Evolutionary conservation across 2,113 vertebrate genomes (phyloP), one percentile per base, ranked within the genome.

Genomic region (Microtus richardsoni): DNA sequence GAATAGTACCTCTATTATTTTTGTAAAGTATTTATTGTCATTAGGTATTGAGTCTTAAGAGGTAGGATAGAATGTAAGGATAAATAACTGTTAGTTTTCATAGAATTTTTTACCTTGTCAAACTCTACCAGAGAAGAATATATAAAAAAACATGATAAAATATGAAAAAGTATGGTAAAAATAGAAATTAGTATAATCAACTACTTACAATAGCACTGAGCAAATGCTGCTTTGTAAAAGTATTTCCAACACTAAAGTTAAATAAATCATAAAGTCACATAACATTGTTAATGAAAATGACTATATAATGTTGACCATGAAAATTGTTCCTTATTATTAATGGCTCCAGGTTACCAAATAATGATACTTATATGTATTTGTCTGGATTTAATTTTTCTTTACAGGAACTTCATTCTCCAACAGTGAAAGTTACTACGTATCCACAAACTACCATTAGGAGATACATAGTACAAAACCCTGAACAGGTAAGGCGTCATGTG

Each of bases 11-110:
- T 98, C 98, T 98, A 96, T 99, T 99, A 99, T 99, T 99, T 99
- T 99, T 99, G 98, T 99, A 99, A 99, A 99, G 98, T 99, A 99
- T 99, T 99, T 99, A 99, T 99, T 99, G 98, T 98, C 98, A 98
- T 98, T 98, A 97, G 97, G 97, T 98, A 95, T 98, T 97, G 64
- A 96, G 95, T 91, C 98, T 66, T 97, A 93, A 97, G 91, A 91
- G 93, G 96, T 96, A 96, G 94, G 70, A 92, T 98, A 97, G 97
- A 98, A 98, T 98, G 88, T 97, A 96, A 90, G 97, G 95, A 95
- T 97, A 98, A 98, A 96, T 93, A 98, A 96, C 96, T 93, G 93
- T 97, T 97, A 98, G 97, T 98, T 98, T 97, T 98, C 97, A 96
- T 90, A 89, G 83, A 97, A 94, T 96, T 91, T 97, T 98, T 98